Percentiles rank a stretch among this genome's conserved stretches.
Conservation (phyloP, 2,113 vertebrate genomes). For the Hymenochirus boettgeri region DNA sequence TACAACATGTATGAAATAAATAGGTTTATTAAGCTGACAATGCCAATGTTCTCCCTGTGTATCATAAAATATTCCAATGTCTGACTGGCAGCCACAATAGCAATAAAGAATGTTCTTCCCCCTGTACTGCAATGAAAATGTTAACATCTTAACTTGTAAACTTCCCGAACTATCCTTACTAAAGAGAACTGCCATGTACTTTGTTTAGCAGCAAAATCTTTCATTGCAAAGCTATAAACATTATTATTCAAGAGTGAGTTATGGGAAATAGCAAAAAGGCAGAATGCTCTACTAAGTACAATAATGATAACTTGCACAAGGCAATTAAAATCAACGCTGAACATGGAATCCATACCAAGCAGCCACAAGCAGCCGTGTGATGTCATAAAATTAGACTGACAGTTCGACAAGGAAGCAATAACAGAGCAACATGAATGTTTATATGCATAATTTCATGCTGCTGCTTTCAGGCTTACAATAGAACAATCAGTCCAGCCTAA, state of each 20-base stretch:
- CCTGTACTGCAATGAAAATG: no score
- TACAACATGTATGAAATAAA: no score
- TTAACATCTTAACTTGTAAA: background rate
- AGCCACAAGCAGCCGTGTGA: conserved; percentile 8
- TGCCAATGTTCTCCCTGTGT: no score
- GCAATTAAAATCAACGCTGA: conserved; percentile 22
- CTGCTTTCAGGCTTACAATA: conserved; percentile 23
- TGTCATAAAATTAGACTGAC: conserved; percentile 32
- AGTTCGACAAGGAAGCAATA: conserved; percentile 22
- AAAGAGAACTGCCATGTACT: no score
- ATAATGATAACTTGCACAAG: conserved; percentile 18
- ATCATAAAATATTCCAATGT: no score
- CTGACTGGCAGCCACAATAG: no score
- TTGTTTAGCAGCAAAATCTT: no score
- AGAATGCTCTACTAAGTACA: conserved; percentile 2
- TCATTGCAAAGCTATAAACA: background rate
- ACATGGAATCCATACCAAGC: conserved; percentile 16
- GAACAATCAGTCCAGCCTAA: conserved; percentile 26
- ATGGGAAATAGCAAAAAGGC: conserved; percentile 5
- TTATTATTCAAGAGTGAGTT: background rate
- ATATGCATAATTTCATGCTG: conserved; percentile 34
- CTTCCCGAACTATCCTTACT: no score
- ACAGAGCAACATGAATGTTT: conserved; percentile 36
- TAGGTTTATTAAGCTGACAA: no score
- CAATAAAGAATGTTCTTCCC: no score